These are phyloP conservation scores for Scrobipalpa costella DNA, from an alignment of 2,888 invertebrate genomes.

Conservation along the genomic window DNA sequence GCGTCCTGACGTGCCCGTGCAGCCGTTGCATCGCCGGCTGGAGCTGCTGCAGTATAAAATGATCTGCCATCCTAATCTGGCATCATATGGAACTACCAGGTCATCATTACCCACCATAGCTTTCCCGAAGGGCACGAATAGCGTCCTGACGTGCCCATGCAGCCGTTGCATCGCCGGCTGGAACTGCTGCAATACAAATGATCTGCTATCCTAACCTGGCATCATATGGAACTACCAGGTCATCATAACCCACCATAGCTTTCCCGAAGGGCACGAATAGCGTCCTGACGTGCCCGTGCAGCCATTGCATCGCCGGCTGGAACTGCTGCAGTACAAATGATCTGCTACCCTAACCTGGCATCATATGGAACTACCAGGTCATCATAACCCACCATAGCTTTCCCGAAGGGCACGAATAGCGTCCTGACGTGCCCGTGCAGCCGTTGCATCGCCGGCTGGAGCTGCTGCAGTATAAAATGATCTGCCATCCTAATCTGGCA, in stretches of 20 bases:
- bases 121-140: too few relatives aligned
- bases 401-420: too few relatives aligned
- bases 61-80: too few relatives aligned
- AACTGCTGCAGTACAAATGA: conserved; percentile 78
- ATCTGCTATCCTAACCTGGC: too few relatives aligned
- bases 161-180: conserved; percentile 73
- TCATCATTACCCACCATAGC: too few relatives aligned
- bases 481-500: too few relatives aligned
- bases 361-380: too few relatives aligned
- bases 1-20: conserved; percentile 71
- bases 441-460: conserved; percentile 73
- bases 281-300: conserved; percentile 75
- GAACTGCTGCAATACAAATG: conserved; percentile 80
- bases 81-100: too few relatives aligned
- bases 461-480: conserved; percentile 77
- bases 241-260: too few relatives aligned
- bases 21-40: conserved; percentile 73
- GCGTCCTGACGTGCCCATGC: conserved; percentile 67
- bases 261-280: conserved; percentile 84
- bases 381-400: too few relatives aligned
- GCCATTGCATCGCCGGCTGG: conserved; percentile 68
- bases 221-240: too few relatives aligned
- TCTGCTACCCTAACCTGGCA: too few relatives aligned
- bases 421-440: conserved; percentile 73
- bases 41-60: conserved; percentile 76